Conservation (phyloP, 2,113 vertebrate species). For the Mystacornis crossleyi region DNA sequence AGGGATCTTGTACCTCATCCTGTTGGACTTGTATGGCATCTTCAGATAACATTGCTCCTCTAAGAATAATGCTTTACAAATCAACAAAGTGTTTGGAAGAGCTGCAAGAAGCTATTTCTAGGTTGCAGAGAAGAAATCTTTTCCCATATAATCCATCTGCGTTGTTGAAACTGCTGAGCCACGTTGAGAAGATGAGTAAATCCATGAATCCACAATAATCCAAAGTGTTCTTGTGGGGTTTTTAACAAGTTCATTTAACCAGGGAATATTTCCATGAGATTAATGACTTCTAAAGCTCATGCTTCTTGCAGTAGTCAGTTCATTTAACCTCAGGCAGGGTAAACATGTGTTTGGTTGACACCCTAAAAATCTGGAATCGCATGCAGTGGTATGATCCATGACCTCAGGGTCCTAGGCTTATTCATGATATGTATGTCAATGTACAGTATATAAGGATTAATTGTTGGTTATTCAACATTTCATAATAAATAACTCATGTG, state of each 20-base stretch:
- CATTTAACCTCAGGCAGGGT: background rate
- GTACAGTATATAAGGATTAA: background rate
- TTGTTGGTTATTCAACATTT: background rate
- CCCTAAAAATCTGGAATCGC: background rate
- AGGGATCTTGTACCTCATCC: background rate
- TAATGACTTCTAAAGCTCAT: background rate
- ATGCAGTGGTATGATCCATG: background rate
- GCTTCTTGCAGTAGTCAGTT: background rate
- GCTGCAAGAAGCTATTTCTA: slow-evolving; percentile 79
- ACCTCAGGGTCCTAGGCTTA: background rate
- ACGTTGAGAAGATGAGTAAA: slow-evolving; percentile 44
- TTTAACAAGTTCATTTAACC: background rate
- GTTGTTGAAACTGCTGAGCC: slow-evolving; percentile 82
- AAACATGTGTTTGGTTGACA: background rate
- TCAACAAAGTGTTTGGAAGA: slow-evolving; percentile 76
- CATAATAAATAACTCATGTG: background rate
- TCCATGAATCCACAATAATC: background rate
- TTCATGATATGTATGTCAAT: background rate
- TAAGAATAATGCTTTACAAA: slow-evolving; percentile 28
- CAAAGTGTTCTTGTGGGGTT: background rate
- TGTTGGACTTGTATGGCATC: background rate
- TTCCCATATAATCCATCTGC: slow-evolving; percentile 92
- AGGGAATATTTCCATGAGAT: background rate
- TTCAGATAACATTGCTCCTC: background rate
- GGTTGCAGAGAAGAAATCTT: slow-evolving; percentile 83